Conservation (phyloP, 2,797 vertebrate genomes). For the Schizothorax lantsangensis region DNA sequence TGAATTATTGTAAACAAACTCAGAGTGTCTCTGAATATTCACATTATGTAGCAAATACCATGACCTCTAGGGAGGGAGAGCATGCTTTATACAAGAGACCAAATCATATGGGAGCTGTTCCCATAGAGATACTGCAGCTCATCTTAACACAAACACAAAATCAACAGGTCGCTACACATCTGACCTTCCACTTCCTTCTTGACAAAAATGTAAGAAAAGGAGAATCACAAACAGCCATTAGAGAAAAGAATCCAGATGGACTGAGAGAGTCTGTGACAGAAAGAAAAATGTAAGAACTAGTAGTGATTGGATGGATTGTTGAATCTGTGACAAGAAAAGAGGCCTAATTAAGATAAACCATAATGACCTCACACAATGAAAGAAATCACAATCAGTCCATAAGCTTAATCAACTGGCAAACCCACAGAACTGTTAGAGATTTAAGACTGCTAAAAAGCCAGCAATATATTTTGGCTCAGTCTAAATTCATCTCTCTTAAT, state of each 20-base stretch:
- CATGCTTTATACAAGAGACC: conserved; percentile 29
- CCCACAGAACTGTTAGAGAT: conserved; percentile 13
- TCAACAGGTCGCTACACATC: conserved; percentile 41
- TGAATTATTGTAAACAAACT: neutral
- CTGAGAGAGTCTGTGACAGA: neutral
- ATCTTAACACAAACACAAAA: conserved; percentile 29
- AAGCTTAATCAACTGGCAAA: conserved; percentile 32
- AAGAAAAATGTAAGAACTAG: conserved; percentile 21
- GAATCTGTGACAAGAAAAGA: conserved; percentile 18
- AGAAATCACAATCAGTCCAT: conserved; percentile 35
- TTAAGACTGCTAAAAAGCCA: conserved; percentile 24
- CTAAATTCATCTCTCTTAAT: conserved; percentile 28
- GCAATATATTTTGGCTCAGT: conserved; percentile 30
- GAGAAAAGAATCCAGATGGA: conserved; percentile 16
- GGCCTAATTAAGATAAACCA: conserved; percentile 60
- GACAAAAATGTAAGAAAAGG: conserved; percentile 12
- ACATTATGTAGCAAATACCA: conserved; percentile 20
- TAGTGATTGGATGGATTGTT: conserved; percentile 23
- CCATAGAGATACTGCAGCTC: conserved; percentile 37
- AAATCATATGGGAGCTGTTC: conserved; percentile 39
- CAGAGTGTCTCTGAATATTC: neutral
- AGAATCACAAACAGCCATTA: neutral
- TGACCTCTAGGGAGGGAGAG: conserved; percentile 15
- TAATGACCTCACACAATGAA: conserved; percentile 52
- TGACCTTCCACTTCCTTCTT: conserved; percentile 68